Percentiles rank a stretch among this genome's conserved stretches.
Conservation (phyloP, 2,888 invertebrate species). For the Scaeva pyrastri region DNA sequence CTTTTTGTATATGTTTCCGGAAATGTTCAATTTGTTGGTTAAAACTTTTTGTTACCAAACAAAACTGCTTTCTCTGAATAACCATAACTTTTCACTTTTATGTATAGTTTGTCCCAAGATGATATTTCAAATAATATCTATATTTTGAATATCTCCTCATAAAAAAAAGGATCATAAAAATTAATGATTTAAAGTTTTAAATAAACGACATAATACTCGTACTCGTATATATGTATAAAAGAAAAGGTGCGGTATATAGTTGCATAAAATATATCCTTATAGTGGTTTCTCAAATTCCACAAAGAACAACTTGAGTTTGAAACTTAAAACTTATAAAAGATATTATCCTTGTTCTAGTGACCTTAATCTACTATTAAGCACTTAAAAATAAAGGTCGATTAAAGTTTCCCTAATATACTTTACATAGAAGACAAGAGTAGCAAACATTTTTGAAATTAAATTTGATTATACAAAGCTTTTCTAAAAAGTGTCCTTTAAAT, state of each 20-base stretch:
- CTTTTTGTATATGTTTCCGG: not conserved
- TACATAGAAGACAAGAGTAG: not conserved
- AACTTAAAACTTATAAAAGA: not conserved
- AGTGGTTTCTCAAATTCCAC: slow-evolving; percentile 4
- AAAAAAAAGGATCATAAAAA: slow-evolving; percentile 6
- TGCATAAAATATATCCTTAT: not conserved
- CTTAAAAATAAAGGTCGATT: not conserved
- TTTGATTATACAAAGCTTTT: not conserved
- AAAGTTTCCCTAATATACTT: not conserved
- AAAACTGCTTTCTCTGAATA: not conserved
- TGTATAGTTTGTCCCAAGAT: not conserved
- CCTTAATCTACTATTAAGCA: not conserved
- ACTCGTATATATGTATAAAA: too few species aligned
- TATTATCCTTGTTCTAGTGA: not conserved
- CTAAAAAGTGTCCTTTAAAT: not conserved
- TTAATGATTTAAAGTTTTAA: slow-evolving; percentile 1
- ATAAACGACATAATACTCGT: too few species aligned
- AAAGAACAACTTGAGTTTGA: not conserved
- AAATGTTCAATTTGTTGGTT: not conserved
- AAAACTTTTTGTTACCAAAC: not conserved
- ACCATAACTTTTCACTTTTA: not conserved
- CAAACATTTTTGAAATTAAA: not conserved
- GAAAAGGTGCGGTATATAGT: too few species aligned
- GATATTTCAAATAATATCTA: not conserved
- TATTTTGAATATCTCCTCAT: not conserved